These are phyloP conservation scores for Drosophila pseudotakahashii DNA, from an alignment of 2,888 invertebrate genomes.

Conservation along the genomic window DNA sequence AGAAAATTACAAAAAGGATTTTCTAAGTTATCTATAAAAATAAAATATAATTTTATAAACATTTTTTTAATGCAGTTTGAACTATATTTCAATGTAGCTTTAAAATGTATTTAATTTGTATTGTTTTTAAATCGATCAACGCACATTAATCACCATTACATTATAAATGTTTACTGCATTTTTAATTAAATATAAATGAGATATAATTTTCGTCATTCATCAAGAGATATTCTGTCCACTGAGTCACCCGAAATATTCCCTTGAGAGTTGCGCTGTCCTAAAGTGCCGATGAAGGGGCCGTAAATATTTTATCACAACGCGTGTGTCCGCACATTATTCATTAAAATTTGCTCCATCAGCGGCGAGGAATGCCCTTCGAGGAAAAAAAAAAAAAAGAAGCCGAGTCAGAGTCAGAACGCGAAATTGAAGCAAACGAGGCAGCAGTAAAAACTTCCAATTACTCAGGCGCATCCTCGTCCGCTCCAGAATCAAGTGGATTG, in stretches of 20 bases:
- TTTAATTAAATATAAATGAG: background rate
- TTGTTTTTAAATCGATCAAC: no score
- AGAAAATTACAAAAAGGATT: no score
- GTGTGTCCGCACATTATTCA: conserved; percentile 79
- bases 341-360: conserved; percentile 76
- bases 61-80: no score
- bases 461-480: conserved; percentile 62
- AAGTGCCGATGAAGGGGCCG: conserved; percentile 43
- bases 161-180: background rate
- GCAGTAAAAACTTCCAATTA: conserved; percentile 79
- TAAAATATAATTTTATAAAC: no score
- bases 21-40: no score
- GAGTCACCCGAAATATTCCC: conserved; percentile 10
- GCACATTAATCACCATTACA: background rate
- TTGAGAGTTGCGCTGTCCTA: conserved; percentile 9
- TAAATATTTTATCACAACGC: conserved; percentile 71
- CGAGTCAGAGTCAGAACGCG: conserved; percentile 41
- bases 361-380: conserved; percentile 32
- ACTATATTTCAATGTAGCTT: no score
- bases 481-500: conserved; percentile 27
- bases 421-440: conserved; percentile 75
- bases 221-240: background rate
- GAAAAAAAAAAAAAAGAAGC: conserved; percentile 17
- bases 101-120: no score
- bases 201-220: background rate